Evolutionary conservation across 2,113 vertebrate genomes (phyloP).

Genomic region (Proterorhinus semilunaris): DNA sequence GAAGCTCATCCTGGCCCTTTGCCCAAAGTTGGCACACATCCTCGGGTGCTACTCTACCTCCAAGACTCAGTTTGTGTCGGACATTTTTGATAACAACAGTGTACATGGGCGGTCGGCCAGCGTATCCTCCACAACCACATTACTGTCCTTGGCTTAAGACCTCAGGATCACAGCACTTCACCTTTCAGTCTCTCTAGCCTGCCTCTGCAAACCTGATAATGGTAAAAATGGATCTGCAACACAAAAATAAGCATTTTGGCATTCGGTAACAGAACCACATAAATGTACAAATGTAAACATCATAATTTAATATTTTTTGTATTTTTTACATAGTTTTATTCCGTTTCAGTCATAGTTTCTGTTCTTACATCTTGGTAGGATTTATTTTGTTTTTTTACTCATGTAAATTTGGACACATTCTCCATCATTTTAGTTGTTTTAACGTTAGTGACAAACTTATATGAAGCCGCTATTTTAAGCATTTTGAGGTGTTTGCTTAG

Average conservation of each 20-base stretch:
- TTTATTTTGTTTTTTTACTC: slow-evolving; percentile 51
- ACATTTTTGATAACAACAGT: slow-evolving; percentile 52
- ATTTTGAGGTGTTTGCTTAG: slow-evolving; percentile 19
- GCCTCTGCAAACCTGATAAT: background rate
- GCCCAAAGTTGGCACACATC: slow-evolving; percentile 41
- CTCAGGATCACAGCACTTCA: slow-evolving; percentile 30
- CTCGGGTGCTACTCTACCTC: slow-evolving; percentile 28
- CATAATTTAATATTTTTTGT: slow-evolving; percentile 20
- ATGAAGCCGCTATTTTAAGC: slow-evolving; percentile 33
- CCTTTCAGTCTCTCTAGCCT: background rate
- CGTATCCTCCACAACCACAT: slow-evolving; percentile 76
- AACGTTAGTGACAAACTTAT: slow-evolving; percentile 39
- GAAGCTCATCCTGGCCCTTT: slow-evolving; percentile 57
- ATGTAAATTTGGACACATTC: slow-evolving; percentile 37
- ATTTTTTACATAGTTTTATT: slow-evolving; percentile 35
- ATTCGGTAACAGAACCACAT: slow-evolving; percentile 27
- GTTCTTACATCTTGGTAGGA: slow-evolving; percentile 33
- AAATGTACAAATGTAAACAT: slow-evolving; percentile 14
- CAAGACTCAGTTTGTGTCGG: slow-evolving; percentile 41
- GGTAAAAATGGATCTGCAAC: slow-evolving; percentile 8
- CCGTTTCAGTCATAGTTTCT: slow-evolving; percentile 14
- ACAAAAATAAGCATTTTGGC: slow-evolving; percentile 11
- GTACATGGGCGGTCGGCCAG: slow-evolving; percentile 73
- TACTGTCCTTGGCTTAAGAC: slow-evolving; percentile 54
- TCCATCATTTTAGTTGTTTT: slow-evolving; percentile 66